phyloP scores from a whole-genome alignment of 2,888 invertebrate species.

The Hemicrepidius hirtus region DNA sequence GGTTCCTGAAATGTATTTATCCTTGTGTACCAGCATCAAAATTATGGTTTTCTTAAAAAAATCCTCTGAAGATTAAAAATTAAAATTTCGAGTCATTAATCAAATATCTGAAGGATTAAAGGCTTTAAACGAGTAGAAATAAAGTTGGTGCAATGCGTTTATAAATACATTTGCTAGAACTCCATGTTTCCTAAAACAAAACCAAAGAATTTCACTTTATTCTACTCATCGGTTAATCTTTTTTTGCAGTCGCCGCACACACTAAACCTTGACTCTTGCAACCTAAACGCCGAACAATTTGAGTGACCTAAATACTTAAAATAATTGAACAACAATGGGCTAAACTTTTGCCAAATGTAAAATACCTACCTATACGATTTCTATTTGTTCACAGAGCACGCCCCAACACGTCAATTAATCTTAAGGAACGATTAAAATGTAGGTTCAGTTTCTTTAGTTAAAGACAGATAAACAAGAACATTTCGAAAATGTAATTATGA shows the following conservation, averaged over 20 bases:
- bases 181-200: slow-evolving; percentile 23
- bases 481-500: slow-evolving; percentile 31
- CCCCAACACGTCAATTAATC: slow-evolving; percentile 39
- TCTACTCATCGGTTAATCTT: slow-evolving; percentile 26
- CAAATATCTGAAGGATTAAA: no score
- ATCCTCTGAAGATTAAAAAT: no score
- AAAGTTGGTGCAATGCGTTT: slow-evolving; percentile 11
- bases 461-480: neutral
- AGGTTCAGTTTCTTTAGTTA: neutral
- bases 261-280: slow-evolving; percentile 38
- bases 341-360: slow-evolving; percentile 38
- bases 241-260: slow-evolving; percentile 22
- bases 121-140: no score
- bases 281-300: slow-evolving; percentile 37
- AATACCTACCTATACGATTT: slow-evolving; percentile 16
- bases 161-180: slow-evolving; percentile 28
- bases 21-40: no score
- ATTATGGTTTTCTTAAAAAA: no score
- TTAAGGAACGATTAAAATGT: slow-evolving; percentile 32
- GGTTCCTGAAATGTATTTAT: no score
- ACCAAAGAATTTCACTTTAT: slow-evolving; percentile 27
- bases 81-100: no score
- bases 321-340: slow-evolving; percentile 48
- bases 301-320: slow-evolving; percentile 49
- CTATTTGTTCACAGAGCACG: slow-evolving; percentile 1